phyloP scores from a whole-genome alignment of 2,888 invertebrate species.

The Protodeltote pygarga region DNA sequence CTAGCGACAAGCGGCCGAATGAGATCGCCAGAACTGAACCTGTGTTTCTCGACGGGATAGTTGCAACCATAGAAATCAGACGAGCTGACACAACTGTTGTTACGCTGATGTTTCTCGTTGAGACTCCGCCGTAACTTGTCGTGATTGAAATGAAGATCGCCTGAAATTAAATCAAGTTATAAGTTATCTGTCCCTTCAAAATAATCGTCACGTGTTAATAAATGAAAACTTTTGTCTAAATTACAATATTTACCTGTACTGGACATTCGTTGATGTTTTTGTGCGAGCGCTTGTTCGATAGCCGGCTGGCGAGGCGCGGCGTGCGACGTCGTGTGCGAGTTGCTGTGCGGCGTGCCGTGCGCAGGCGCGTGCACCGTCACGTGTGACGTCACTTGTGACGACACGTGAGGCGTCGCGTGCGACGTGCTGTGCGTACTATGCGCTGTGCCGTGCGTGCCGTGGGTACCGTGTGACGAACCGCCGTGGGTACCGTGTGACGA shows the following conservation, averaged over 20 bases:
- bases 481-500: too few species aligned
- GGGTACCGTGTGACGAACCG: too few species aligned
- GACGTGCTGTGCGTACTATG: slow-evolving; percentile 15
- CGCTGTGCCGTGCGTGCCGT: slow-evolving; percentile 18
- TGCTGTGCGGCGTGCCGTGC: slow-evolving; percentile 65
- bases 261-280: slow-evolving; percentile 76
- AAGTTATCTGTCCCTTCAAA: background rate
- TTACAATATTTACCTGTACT: slow-evolving; percentile 74
- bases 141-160: slow-evolving; percentile 79
- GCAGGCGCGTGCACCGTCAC: slow-evolving; percentile 27
- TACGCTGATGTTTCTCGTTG: slow-evolving; percentile 84
- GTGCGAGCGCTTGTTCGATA: slow-evolving; percentile 49
- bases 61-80: slow-evolving; percentile 86
- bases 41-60: slow-evolving; percentile 83
- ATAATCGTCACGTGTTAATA: too few species aligned
- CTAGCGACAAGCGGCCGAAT: slow-evolving; percentile 80
- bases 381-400: slow-evolving; percentile 77
- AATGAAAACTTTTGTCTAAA: too few species aligned
- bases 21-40: slow-evolving; percentile 82
- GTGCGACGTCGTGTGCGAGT: slow-evolving; percentile 26
- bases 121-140: slow-evolving; percentile 82
- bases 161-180: slow-evolving; percentile 54
- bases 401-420: slow-evolving; percentile 20
- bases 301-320: slow-evolving; percentile 58
- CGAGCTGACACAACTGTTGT: slow-evolving; percentile 84